Conservation (phyloP, 1,140 invertebrate genomes). For the Palaemon carinicauda region DNA sequence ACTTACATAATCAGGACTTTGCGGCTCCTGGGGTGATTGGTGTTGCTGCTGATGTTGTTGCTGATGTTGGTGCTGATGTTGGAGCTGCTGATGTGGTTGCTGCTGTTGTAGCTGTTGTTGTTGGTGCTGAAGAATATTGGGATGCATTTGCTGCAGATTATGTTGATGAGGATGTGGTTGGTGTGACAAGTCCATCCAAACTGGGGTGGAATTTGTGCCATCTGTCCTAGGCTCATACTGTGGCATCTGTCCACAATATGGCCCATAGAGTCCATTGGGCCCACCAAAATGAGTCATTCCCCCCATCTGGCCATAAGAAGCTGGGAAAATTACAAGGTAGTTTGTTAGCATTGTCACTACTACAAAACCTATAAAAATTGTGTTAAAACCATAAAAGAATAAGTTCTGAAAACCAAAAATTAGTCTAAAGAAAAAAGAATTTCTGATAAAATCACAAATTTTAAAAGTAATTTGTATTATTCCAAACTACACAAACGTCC, state of each 20-base stretch:
- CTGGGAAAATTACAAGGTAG: background rate
- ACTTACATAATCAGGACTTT: conserved; percentile 7
- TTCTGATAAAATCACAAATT: too few relatives aligned
- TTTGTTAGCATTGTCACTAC: background rate
- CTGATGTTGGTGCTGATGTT: background rate
- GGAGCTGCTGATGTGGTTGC: conserved; percentile 18
- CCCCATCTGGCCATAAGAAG: conserved; percentile 25
- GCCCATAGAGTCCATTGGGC: conserved; percentile 28
- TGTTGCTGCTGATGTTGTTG: conserved; percentile 10
- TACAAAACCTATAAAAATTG: too few relatives aligned
- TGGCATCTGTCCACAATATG: conserved; percentile 45
- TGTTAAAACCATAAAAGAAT: background rate
- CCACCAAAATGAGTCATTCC: conserved; percentile 36
- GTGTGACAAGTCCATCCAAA: conserved; percentile 20
- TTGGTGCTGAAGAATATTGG: conserved; percentile 12
- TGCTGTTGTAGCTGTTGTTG: conserved; percentile 3
- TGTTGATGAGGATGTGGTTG: background rate
- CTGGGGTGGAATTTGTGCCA: conserved; percentile 27
- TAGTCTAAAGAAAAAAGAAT: background rate
- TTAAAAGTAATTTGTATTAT: too few relatives aligned
- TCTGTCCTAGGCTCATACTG: conserved; percentile 37
- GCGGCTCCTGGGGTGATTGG: background rate
- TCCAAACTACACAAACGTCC: too few relatives aligned
- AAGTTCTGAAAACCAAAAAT: background rate
- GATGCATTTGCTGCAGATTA: background rate